These are phyloP conservation scores for Chlorops oryzae DNA, from an alignment of 1,140 invertebrate genomes.

Conservation along the genomic window DNA sequence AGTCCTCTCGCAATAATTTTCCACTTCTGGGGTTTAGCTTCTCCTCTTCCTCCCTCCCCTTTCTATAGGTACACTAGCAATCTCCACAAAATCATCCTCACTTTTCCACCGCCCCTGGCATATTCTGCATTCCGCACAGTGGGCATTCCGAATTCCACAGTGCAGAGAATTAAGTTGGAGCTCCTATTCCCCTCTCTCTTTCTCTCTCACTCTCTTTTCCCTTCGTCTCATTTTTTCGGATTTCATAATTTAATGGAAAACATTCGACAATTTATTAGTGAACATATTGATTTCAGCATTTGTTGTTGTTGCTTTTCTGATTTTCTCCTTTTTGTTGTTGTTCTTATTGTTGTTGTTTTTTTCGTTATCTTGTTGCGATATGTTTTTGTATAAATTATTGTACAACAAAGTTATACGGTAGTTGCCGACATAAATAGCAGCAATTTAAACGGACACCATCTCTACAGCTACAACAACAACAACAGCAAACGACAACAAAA, in stretches of 20 bases:
- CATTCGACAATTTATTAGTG: constrained; percentile 43
- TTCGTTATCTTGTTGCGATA: not conserved
- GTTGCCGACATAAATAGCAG: constrained; percentile 47
- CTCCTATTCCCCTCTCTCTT: no score
- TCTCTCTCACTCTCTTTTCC: no score
- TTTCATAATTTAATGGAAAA: constrained; percentile 37
- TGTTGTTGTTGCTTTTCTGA: constrained; percentile 17
- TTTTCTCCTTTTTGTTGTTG: no score
- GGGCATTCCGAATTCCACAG: no score
- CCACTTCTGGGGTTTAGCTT: no score
- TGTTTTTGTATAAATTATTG: constrained; percentile 23
- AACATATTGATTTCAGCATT: constrained; percentile 47
- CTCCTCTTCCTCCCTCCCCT: no score
- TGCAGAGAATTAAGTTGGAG: no score
- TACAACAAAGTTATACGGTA: constrained; percentile 43
- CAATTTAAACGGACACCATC: constrained; percentile 46
- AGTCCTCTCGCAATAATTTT: no score
- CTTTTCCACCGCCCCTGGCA: no score
- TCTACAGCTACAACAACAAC: constrained; percentile 8
- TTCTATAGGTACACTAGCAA: no score
- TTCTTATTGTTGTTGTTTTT: not conserved
- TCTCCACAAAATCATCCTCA: no score
- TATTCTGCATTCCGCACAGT: no score
- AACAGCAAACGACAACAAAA: not conserved
- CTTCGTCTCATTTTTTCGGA: not conserved